These are phyloP conservation scores for Chironomus tentans DNA, from an alignment of 2,888 invertebrate species.

Conservation along the genomic window DNA sequence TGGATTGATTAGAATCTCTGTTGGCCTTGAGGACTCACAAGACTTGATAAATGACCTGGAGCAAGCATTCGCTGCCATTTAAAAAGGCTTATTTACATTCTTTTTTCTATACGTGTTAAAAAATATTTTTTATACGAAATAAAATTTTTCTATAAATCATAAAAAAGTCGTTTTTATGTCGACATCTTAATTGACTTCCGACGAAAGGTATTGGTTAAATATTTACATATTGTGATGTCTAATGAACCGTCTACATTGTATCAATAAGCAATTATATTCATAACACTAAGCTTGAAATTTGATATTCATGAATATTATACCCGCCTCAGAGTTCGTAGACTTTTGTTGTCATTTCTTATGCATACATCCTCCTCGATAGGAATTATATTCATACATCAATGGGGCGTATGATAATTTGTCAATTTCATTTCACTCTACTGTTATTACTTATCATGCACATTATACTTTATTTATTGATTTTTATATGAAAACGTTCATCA, in stretches of 20 bases:
- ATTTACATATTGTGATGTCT: too few species aligned
- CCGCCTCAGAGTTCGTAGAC: background rate
- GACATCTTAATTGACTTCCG: background rate
- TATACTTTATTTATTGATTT: background rate
- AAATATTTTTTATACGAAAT: background rate
- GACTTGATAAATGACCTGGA: slow-evolving; percentile 80
- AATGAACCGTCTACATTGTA: background rate
- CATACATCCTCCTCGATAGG: background rate
- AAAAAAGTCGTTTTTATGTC: background rate
- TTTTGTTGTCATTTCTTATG: background rate
- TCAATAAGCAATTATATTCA: background rate
- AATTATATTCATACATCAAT: background rate
- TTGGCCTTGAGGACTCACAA: slow-evolving; percentile 78
- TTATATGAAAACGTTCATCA: background rate
- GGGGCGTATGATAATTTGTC: background rate
- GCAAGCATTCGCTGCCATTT: slow-evolving; percentile 53
- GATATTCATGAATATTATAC: background rate
- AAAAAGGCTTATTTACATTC: background rate
- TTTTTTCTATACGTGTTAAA: background rate
- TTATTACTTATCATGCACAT: background rate
- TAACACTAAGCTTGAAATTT: background rate
- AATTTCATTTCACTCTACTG: background rate
- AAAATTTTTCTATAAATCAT: background rate
- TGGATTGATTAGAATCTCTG: slow-evolving; percentile 74
- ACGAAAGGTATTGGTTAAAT: background rate